Base-by-base conservation (phyloP, 2,797 vertebrate genomes). In the Anguilla obscura region DNA sequence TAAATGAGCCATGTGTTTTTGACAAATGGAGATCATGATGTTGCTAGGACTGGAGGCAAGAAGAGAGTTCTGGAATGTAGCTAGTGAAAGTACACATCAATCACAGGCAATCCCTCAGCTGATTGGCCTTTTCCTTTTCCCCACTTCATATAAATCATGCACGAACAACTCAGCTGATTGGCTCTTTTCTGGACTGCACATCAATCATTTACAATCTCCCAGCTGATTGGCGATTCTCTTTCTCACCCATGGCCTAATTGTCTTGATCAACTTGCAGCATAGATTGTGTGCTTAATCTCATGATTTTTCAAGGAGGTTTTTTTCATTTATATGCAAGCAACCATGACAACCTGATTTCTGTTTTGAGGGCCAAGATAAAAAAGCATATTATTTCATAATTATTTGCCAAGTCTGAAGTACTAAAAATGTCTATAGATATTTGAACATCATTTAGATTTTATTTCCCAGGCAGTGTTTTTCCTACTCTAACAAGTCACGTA, bases 1-100 rank as follows among this genome's bases (percentile, higher is more conserved):
- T 91, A 92, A 93, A 92, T 90, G 90, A 92, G 89, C 92, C 93
- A 85, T 92, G 92, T 93, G 92, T 90, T 91, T 87, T 86, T 84
- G 90, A 92, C 92, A 93, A 93, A 94, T 89, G 86, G 85, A 24
- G 33, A 66, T 36, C 36, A 33, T 84, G 56, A 86, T 84, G 69
- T 56, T 48, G 36, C 27, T 16, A 58, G 50, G 18, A 58, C 87
- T 54, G 7, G 40, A 84, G 60, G 60, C 45, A 12, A n/a, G 58
- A 27, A 69, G 54, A 89, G 86, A 82, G 36, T 12, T 88, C 48
- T 71, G 60, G 60, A 52, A 63, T 76, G 24, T 84, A 76, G 33
- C 54, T 60, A 8, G 16, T 36, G 45, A 71, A n/a, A 86, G 40
- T 24, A 27, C 40, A 48, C 40, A 74, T 71, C 66, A 48, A n/a